Conservation (phyloP, 2,888 invertebrate species). For the Hyposoter didymator region DNA sequence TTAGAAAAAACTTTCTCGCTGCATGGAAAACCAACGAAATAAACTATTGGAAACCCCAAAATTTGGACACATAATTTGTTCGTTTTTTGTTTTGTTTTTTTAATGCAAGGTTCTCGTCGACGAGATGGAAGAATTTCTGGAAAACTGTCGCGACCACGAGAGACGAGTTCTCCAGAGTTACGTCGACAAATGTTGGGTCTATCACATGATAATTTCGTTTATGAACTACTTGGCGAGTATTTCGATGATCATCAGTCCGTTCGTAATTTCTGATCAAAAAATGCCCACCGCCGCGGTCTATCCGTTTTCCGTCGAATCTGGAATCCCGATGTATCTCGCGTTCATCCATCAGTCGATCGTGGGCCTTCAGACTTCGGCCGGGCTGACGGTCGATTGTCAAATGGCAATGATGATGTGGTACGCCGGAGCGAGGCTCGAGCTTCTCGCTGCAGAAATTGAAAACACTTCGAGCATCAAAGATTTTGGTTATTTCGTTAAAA, state of each 20-base stretch:
- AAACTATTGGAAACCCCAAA: too few species aligned
- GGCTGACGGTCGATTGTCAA: constrained; percentile 68
- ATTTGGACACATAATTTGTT: too few species aligned
- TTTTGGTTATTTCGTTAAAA: constrained; percentile 32
- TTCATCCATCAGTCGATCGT: constrained; percentile 71
- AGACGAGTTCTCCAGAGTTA: constrained; percentile 64
- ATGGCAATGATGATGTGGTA: constrained; percentile 72
- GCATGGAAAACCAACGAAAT: too few species aligned
- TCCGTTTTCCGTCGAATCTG: constrained; percentile 67
- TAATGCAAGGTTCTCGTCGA: constrained; percentile 1
- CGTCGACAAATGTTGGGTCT: constrained; percentile 49
- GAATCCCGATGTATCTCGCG: constrained; percentile 54
- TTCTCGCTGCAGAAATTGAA: constrained; percentile 48
- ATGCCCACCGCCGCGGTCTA: constrained; percentile 44
- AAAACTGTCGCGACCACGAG: constrained; percentile 30
- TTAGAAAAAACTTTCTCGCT: background rate
- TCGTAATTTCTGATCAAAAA: constrained; percentile 50
- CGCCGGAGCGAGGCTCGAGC: constrained; percentile 68
- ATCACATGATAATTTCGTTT: constrained; percentile 52
- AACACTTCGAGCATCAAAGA: constrained; percentile 11
- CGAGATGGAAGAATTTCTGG: constrained; percentile 43
- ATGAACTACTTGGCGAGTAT: constrained; percentile 59
- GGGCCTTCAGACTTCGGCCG: constrained; percentile 68
- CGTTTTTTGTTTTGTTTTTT: too few species aligned
- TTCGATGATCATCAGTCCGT: constrained; percentile 63